phyloP scores from a whole-genome alignment of 2,113 vertebrate species.

The Silurus glanis region DNA sequence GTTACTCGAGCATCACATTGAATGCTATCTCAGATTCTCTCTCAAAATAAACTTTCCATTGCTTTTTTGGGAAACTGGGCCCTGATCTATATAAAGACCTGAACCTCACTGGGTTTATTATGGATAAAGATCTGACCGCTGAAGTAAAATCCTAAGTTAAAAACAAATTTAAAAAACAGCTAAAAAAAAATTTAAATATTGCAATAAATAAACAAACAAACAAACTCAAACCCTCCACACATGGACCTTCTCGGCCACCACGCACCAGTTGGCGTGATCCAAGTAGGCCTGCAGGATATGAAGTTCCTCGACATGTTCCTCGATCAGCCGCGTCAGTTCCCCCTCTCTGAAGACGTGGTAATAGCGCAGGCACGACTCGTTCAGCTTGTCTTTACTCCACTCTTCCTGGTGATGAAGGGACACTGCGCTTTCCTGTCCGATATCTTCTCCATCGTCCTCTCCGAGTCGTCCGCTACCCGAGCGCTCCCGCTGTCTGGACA shows the following conservation, averaged over 20 bases:
- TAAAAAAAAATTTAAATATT: conserved; percentile 19
- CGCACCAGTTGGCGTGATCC: conserved; percentile 71
- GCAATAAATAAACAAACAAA: conserved; percentile 23
- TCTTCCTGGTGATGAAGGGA: conserved; percentile 48
- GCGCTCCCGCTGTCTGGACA: conserved; percentile 65
- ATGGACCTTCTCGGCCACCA: conserved; percentile 71
- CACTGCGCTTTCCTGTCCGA: conserved; percentile 51
- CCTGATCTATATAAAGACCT: background rate
- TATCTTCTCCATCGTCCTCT: conserved; percentile 45
- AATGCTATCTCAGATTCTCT: background rate
- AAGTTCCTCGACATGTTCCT: conserved; percentile 69
- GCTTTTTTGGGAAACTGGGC: background rate
- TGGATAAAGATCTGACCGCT: background rate
- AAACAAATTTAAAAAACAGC: conserved; percentile 17
- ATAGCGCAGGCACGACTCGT: conserved; percentile 67
- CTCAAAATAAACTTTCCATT: background rate
- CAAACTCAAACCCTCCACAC: conserved; percentile 61
- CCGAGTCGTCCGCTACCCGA: conserved; percentile 40
- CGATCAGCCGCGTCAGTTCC: conserved; percentile 68
- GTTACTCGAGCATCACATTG: background rate
- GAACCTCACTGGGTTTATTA: conserved; percentile 12
- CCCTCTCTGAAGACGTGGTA: conserved; percentile 75
- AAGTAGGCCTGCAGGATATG: conserved; percentile 70
- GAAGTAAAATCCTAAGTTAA: conserved; percentile 17
- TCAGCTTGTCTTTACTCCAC: conserved; percentile 12